Conservation (phyloP, 2,888 invertebrate genomes). For the Hydriomena furcata region DNA sequence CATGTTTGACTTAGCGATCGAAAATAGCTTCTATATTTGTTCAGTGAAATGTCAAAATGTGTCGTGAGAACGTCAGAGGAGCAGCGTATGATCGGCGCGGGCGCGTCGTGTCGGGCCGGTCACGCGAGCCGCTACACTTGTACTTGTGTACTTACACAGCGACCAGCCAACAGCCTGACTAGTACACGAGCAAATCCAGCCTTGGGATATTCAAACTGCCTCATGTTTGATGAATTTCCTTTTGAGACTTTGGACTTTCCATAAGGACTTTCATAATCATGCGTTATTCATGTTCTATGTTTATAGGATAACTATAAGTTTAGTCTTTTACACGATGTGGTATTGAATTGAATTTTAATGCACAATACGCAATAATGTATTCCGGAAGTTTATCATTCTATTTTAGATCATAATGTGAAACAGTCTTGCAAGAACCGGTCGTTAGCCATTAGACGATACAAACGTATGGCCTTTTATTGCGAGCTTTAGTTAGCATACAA, state of each 20-base stretch:
- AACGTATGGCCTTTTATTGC: conserved; percentile 34
- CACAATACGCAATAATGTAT: not conserved
- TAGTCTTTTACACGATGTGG: not conserved
- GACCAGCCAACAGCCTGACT: conserved; percentile 32
- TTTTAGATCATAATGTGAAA: conserved; percentile 23
- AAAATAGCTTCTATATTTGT: conserved; percentile 79
- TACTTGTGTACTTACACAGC: conserved; percentile 41
- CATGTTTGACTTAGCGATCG: conserved; percentile 57
- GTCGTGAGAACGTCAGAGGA: conserved; percentile 72
- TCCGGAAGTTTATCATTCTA: conserved; percentile 9
- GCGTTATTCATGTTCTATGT: not conserved
- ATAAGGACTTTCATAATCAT: conserved; percentile 11
- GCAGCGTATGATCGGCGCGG: conserved; percentile 58
- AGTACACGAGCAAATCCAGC: conserved; percentile 62
- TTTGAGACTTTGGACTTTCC: conserved; percentile 19
- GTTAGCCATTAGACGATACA: conserved; percentile 25
- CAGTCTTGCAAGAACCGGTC: conserved; percentile 13
- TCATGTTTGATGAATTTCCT: conserved; percentile 36
- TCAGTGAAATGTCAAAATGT: conserved; percentile 79
- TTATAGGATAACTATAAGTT: no score
- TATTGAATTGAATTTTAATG: not conserved
- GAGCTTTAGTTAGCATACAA: conserved; percentile 43
- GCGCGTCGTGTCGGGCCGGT: conserved; percentile 68
- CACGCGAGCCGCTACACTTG: conserved; percentile 70
- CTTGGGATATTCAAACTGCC: conserved; percentile 56